phyloP scores from a whole-genome alignment of 2,888 invertebrate genomes.

The Lomographa bimaculata region DNA sequence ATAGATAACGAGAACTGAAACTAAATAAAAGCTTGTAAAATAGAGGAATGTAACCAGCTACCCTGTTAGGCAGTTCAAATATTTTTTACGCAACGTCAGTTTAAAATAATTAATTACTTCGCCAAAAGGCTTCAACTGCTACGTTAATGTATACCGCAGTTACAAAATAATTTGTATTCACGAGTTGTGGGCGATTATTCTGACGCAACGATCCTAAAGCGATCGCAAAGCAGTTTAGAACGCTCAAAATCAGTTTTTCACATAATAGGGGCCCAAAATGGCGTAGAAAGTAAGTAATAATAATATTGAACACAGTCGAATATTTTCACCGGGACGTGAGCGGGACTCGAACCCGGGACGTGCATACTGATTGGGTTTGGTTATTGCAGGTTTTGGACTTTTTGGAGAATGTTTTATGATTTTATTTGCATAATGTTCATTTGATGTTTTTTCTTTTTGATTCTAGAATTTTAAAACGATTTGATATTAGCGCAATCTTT shows the following conservation, averaged over 20 bases:
- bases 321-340: conserved; percentile 70
- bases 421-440: conserved; percentile 1
- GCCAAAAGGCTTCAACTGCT: no score
- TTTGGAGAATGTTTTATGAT: conserved; percentile 21
- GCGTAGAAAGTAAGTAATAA: conserved; percentile 73
- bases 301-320: conserved; percentile 62
- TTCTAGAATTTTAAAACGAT: background rate
- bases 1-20: no score
- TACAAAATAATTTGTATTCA: conserved; percentile 16
- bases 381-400: conserved; percentile 48
- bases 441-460: background rate
- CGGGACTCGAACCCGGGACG: conserved; percentile 57
- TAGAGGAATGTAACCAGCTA: no score
- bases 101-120: no score
- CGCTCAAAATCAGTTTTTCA: conserved; percentile 48
- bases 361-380: conserved; percentile 65
- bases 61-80: no score
- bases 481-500: background rate
- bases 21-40: no score
- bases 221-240: conserved; percentile 14
- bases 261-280: conserved; percentile 58
- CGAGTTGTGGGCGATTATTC: conserved; percentile 2
- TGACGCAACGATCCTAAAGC: conserved; percentile 12
- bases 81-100: no score
- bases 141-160: no score